These are phyloP conservation scores for Papilio protenor DNA, from an alignment of 2,888 invertebrate genomes.

Conservation along the genomic window DNA sequence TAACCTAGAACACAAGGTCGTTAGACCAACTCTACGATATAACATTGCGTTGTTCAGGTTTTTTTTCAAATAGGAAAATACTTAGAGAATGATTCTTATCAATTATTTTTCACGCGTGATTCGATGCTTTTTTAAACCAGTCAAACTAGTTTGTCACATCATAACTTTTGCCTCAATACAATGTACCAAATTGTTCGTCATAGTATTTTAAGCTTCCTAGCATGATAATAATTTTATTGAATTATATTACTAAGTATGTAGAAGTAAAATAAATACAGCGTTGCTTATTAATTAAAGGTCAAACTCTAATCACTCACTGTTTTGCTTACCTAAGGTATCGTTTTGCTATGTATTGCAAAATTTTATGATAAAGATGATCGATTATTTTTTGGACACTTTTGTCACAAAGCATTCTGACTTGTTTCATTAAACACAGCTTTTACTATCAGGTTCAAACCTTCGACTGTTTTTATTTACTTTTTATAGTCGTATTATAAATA, in stretches of 20 bases:
- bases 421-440: neutral
- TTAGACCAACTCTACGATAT: neutral
- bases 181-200: neutral
- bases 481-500: neutral
- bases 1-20: slow-evolving; percentile 3
- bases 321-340: too few relatives aligned
- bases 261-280: neutral
- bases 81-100: neutral
- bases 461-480: neutral
- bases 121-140: neutral
- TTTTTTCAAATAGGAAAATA: neutral
- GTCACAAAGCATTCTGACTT: neutral
- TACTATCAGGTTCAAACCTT: neutral
- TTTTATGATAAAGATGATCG: neutral
- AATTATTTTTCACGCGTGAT: neutral
- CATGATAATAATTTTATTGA: neutral
- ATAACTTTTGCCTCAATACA: neutral
- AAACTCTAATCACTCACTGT: too few relatives aligned
- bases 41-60: neutral
- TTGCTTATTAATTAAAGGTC: too few relatives aligned
- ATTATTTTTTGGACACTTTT: neutral
- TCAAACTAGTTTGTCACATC: slow-evolving; percentile 8
- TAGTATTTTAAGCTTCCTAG: neutral
- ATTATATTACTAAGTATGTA: neutral
- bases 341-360: too few relatives aligned